A percentile compares a stretch with the other conserved stretches of the same genome.
These are phyloP conservation scores for Xenopus petersii DNA, from an alignment of 2,797 vertebrate species.

Conservation along the genomic window DNA sequence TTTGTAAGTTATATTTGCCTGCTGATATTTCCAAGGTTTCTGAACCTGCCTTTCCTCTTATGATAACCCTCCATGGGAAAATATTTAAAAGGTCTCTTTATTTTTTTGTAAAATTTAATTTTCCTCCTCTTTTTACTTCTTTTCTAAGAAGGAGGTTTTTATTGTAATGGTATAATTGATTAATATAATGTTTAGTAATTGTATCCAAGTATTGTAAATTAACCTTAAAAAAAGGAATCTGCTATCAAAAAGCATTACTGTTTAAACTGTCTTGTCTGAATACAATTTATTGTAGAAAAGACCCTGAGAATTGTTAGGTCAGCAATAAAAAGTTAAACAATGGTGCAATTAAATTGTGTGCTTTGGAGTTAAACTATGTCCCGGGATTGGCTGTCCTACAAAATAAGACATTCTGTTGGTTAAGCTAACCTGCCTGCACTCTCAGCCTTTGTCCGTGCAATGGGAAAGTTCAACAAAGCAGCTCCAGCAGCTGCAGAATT, in stretches of 20 bases:
- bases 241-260: not conserved
- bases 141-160: no score
- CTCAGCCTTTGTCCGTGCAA: not conserved
- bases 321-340: not conserved
- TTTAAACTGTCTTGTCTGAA: not conserved
- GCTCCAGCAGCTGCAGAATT: slow-evolving; percentile 28
- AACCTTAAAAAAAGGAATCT: no score
- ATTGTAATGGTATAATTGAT: no score
- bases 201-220: no score
- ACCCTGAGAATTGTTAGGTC: not conserved
- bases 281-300: not conserved
- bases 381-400: not conserved
- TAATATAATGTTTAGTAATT: no score
- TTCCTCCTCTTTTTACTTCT: no score
- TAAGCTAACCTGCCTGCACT: not conserved
- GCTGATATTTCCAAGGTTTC: no score
- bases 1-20: no score
- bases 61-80: no score
- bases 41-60: no score
- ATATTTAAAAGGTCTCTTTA: no score
- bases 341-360: not conserved
- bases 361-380: not conserved
- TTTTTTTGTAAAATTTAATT: no score
- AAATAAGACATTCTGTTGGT: not conserved
- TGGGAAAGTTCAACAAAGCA: slow-evolving; percentile 36